Base-by-base conservation (phyloP, 2,888 invertebrate species). In the Eilema caniola region DNA sequence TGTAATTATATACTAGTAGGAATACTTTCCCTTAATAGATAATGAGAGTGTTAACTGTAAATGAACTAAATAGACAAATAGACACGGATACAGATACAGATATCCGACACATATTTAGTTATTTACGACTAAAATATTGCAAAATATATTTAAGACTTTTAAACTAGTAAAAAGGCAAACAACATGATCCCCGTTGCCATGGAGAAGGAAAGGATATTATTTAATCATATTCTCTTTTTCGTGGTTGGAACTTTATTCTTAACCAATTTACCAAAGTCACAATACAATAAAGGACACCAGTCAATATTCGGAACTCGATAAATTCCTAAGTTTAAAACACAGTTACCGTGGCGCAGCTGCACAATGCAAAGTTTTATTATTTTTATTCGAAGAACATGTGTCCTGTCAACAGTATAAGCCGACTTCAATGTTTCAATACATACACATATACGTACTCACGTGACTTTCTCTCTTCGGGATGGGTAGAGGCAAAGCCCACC, bases 261-360 rank as follows among this genome's bases (percentile, higher is more conserved):
- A 28, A 28, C 28, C 28, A 28, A 28, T 28, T 28, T 28, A 28
- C 28, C n/a, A n/a, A n/a, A n/a, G n/a, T n/a, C n/a, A n/a, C 16
- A 47, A 28, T 41, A 41, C 20, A 47, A 47, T 53, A 53, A 53
- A 53, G 53, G 41, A 24, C 41, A 37, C 41, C 41, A 24, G 33
- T 62, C 41, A 20, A 41, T 33, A 62, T 33, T 37, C 33, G 62
- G 24, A 62, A 62, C 41, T 41, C 62, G 41, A 62, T 62, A 41
- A 41, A 41, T 62, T 41, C 62, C 37, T 20, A 25, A 25, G 25
- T 41, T 62, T 41, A 62, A 62, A 41, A 62, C 41, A 62, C 10
- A 10, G 41, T 62, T 20, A 62, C 41, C 25, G 41, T 25, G 62
- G 24, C 25, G 62, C 41, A 62, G 24, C 41, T 25, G 37, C 37